Evolutionary conservation across 2,797 vertebrate genomes (phyloP).

Genomic region (Linurgus olivaceus): DNA sequence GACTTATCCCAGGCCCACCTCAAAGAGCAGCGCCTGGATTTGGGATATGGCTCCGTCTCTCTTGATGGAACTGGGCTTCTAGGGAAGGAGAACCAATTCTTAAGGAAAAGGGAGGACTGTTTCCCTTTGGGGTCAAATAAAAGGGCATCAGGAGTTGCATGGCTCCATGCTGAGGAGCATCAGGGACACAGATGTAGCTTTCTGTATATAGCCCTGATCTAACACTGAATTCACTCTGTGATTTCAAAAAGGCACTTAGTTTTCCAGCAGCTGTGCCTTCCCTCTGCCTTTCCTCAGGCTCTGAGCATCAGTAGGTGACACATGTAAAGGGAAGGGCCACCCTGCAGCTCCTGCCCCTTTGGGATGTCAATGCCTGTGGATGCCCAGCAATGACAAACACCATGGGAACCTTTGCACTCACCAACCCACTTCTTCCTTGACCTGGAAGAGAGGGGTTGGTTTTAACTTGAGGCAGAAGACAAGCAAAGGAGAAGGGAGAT

Average conservation of each 20-base stretch:
- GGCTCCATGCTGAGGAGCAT: background rate
- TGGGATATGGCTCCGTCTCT: background rate
- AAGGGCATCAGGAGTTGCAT: background rate
- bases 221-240: background rate
- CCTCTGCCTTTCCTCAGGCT: background rate
- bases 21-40: background rate
- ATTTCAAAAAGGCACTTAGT: background rate
- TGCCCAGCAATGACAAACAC: background rate
- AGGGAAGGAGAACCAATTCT: background rate
- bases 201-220: background rate
- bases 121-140: background rate
- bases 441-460: background rate
- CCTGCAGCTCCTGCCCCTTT: background rate
- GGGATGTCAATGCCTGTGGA: rapidly evolving
- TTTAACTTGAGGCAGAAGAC: background rate
- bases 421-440: background rate
- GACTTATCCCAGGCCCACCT: background rate
- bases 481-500: background rate
- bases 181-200: slow-evolving; percentile 3
- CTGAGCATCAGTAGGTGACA: background rate
- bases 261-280: background rate
- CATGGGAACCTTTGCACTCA: background rate
- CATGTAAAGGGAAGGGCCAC: background rate
- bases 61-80: background rate
- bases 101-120: background rate